Base-by-base conservation (phyloP, 2,113 vertebrate genomes). In the Lophius piscatorius region DNA sequence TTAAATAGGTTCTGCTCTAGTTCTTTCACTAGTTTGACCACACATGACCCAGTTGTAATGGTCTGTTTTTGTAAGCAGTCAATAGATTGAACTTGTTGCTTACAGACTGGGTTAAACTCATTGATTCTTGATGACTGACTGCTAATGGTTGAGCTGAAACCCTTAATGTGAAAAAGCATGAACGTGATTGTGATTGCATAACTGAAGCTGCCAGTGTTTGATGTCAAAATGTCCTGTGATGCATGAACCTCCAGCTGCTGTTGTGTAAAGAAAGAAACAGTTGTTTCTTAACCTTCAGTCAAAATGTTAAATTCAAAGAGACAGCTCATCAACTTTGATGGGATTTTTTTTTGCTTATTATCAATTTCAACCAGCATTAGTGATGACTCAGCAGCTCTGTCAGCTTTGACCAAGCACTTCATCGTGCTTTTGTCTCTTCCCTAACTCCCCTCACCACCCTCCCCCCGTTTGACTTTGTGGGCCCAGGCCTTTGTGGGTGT, bases 361-460 rank as follows among this genome's bases (percentile, higher is more conserved):
- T 75, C 44, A 63, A 13, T 60, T 74, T 55, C 5, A 17, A 40
- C 17, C 9, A 35, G 54, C 47, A 41, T 76, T 39, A 39, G 35
- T 80, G 86, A 78, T 87, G 86, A 91, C 71, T 91, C 82, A 89
- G 85, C 85, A 73, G 61, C 66, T 14, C 1, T 1, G 21, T 48
- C 63, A 75, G 66, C 63, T 82, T 83, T 88, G 80, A 88, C 78
- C 80, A 54, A 80, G 76, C 74, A 84, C 78, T 84, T 87, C 73
- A 61, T 42, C 65, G 24, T 63, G 70, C 74, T 73, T 84, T 84
- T 87, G 78, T 81, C 51, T 39, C 54, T 46, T 35, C 58, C 40
- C 36, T 11, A 41, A 22, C 10, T 24, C 46, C 38, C 42, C 24
- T 17, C 34, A 17, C 56, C 51, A 46, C 50, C 26, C 16, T 47